These are phyloP conservation scores for Pedionomus torquatus DNA, from an alignment of 2,113 vertebrate genomes.

Conservation along the genomic window DNA sequence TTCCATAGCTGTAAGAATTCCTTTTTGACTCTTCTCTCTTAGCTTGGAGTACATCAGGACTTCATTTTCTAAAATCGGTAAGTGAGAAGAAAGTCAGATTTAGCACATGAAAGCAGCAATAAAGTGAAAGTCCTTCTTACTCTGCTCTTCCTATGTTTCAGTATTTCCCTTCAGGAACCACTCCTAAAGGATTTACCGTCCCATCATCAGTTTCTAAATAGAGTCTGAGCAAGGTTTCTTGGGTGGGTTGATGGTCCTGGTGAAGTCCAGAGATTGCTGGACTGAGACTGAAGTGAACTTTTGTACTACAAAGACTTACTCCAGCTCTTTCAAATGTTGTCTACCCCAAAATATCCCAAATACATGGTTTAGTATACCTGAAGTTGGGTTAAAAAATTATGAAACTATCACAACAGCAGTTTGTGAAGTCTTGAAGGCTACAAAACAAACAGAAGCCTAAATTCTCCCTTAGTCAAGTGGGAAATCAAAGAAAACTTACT, in stretches of 20 bases:
- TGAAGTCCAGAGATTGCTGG: not conserved
- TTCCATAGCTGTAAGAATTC: not conserved
- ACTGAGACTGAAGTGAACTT: not conserved
- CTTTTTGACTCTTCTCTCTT: not conserved
- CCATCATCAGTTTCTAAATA: not conserved
- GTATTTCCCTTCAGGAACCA: not conserved
- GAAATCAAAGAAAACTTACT: not conserved
- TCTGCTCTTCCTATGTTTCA: not conserved
- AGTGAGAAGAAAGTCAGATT: not conserved
- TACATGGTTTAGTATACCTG: not conserved
- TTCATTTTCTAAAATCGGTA: slow-evolving; percentile 18
- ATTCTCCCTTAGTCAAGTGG: not conserved
- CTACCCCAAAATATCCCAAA: not conserved
- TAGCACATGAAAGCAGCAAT: not conserved
- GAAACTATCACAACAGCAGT: not conserved
- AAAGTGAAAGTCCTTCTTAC: not conserved
- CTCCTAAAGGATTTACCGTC: not conserved
- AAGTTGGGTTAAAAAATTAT: not conserved
- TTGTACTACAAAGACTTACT: not conserved
- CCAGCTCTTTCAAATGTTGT: not conserved
- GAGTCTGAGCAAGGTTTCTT: not conserved
- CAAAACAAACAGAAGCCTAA: not conserved
- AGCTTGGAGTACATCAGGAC: not conserved
- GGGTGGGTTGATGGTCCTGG: not conserved
- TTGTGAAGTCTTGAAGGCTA: not conserved